Evolutionary conservation across 2,888 invertebrate genomes (phyloP), one percentile per base, ranked within the genome.

Genomic region (Ommatoiulus sabulosus): DNA sequence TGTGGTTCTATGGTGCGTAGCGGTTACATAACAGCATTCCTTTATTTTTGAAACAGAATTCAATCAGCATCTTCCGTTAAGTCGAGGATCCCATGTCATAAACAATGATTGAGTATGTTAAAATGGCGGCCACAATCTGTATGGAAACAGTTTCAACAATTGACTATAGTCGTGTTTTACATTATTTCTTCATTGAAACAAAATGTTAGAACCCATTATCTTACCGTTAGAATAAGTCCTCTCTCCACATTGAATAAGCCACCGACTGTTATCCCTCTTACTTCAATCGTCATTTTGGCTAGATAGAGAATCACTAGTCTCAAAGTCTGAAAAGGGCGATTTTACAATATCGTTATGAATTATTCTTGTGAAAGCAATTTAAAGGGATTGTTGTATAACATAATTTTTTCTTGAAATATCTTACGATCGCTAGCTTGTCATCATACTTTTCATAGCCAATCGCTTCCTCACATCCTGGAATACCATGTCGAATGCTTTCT

Each of bases 261-360:
- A 5, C 63, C 63, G 3, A 63, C 63, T 4, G 63, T 63, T 17
- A 63, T 63, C 17, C 63, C 63, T 63, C 63, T 63, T 17, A 63
- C 63, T 63, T 63, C 63, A 63, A 63, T 63, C 63, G 63, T 63
- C 63, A 63, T 63, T 63, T 63, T 63, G n/a, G 63, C 63, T 7
- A 63, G 63, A n/a, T 63, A 63, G 20, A 63, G 63, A 63, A 63
- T 63, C n/a, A 63, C n/a, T 3, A 63, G 63, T 63, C 63, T 63
- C n/a, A 63, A 20, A 3, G 63, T 63, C 63, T 63, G 63, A 57
- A 57, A 57, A 57, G 10, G 57, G 4, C 4, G 0, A 57, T 15
- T 17, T 57, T 15, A 46, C 6, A 46, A 12, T 6, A 12, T 46
- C 12, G 6, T 46, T 0, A 46, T 46, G 46, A 46, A 10, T 46